These are phyloP conservation scores for Augochlora pura DNA, from an alignment of 1,140 invertebrate genomes.

Conservation along the genomic window DNA sequence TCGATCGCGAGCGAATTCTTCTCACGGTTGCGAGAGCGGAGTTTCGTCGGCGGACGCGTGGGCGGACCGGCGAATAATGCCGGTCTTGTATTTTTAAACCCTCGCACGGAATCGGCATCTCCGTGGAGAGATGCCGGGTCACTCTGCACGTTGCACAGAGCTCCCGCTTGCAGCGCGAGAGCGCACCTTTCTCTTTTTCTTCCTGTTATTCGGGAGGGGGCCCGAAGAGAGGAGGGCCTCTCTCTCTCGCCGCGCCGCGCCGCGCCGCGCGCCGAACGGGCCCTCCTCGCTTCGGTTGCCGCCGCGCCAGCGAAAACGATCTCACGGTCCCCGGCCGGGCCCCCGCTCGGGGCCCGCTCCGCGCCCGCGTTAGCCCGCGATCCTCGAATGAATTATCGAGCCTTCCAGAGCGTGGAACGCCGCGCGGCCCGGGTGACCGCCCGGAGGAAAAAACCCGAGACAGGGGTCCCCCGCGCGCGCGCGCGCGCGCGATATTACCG, in stretches of 20 bases:
- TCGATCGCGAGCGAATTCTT: slow-evolving; percentile 67
- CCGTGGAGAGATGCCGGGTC: slow-evolving; percentile 41
- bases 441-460: slow-evolving; percentile 44
- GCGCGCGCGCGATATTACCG: slow-evolving; percentile 32
- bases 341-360: neutral
- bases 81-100: slow-evolving; percentile 68
- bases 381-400: slow-evolving; percentile 64
- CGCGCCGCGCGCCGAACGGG: slow-evolving; percentile 13
- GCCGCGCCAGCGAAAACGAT: slow-evolving; percentile 59
- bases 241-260: neutral
- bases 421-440: slow-evolving; percentile 21
- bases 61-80: slow-evolving; percentile 69
- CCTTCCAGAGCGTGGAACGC: slow-evolving; percentile 47
- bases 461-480: slow-evolving; percentile 22
- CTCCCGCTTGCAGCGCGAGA: slow-evolving; percentile 39
- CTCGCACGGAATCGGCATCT: slow-evolving; percentile 49
- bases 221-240: slow-evolving; percentile 13
- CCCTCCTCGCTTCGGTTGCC: neutral
- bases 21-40: slow-evolving; percentile 67
- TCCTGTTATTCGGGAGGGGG: slow-evolving; percentile 55
- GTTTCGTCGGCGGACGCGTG: slow-evolving; percentile 62
- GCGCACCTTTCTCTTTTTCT: slow-evolving; percentile 58
- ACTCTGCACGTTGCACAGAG: slow-evolving; percentile 48
- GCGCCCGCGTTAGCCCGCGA: slow-evolving; percentile 23
- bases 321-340: slow-evolving; percentile 56